Conservation (phyloP, 2,797 vertebrate genomes). For the Odontamblyopus rebecca region DNA sequence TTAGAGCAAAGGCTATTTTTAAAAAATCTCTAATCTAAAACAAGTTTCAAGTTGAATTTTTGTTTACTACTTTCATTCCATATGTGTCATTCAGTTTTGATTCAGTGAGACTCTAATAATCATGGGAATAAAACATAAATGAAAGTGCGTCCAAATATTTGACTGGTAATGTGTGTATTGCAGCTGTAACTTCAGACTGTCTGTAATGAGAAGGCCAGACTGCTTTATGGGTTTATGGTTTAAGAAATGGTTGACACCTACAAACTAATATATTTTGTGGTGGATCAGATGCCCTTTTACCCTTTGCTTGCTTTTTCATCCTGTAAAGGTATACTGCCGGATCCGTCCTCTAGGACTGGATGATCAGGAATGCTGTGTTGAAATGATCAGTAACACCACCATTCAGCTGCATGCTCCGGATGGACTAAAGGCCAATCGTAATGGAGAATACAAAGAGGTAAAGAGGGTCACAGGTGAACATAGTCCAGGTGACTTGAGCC, state of each 20-base stretch:
- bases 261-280: neutral
- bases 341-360: slow-evolving; percentile 84
- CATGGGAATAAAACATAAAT: no score
- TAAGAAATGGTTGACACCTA: neutral
- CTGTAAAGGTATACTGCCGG: slow-evolving; percentile 89
- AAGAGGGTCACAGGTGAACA: neutral
- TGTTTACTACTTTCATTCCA: no score
- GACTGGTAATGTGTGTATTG: no score
- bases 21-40: no score
- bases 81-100: no score
- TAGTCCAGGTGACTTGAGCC: neutral
- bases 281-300: neutral
- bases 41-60: no score
- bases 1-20: no score
- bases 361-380: slow-evolving; percentile 88
- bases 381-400: slow-evolving; percentile 87
- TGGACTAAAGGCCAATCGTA: slow-evolving; percentile 87
- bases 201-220: no score
- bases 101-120: no score
- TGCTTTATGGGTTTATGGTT: no score
- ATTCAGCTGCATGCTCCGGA: slow-evolving; percentile 94
- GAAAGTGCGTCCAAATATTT: no score
- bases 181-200: no score
- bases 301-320: neutral
- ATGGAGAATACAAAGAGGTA: slow-evolving; percentile 95